Evolutionary conservation across 2,113 vertebrate species (phyloP), one percentile per base, ranked within the genome.

Genomic region (Psittacula cyanocephala): DNA sequence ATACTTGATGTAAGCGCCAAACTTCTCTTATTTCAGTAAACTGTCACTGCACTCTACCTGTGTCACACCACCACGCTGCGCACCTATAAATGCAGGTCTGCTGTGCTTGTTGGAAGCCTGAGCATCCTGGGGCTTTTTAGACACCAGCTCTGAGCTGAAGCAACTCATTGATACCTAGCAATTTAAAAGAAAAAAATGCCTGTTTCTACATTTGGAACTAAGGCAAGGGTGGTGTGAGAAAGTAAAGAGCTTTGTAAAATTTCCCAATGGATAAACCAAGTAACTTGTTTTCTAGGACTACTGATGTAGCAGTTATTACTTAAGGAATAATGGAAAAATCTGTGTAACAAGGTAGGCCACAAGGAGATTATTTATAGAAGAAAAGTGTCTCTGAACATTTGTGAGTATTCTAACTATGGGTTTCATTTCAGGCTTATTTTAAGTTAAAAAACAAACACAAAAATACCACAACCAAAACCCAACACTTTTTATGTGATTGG

Each of bases 21-120:
- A 64, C 60, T 81, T 88, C 20, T 55, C 35, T 60, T 67, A 10
- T 49, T 76, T 88, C 35, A 20, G 23, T 72, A 37, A 84, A 33
- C 31, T 60, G 23, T 63, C 6, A 1, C 29, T 74, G n/a, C 17
- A 20, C 6, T 25, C 19, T 31, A 6, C 44, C 15, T 43, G 16
- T 68, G 57, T 60, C 63, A 31, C n/a, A 82, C 1, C 37, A 35
- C 49, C n/a, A 5, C 0, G 0, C 41, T 69, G 13, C 71, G 91
- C 25, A 49, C 16, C 44, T 88, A 24, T 29, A 55, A 39, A 0
- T 70, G 41, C 23, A 35, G 81, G 18, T 84, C 37, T 44, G 19
- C 46, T 35, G 28, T 78, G 27, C 35, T 60, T 55, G 7, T 47
- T 59, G 60, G 43, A 86, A 80, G 18, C 39, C 31, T 39, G 35